A percentile compares a stretch with the other conserved stretches of the same genome.
phyloP scores from a whole-genome alignment of 2,113 vertebrate genomes.

The Lophura nycthemera region DNA sequence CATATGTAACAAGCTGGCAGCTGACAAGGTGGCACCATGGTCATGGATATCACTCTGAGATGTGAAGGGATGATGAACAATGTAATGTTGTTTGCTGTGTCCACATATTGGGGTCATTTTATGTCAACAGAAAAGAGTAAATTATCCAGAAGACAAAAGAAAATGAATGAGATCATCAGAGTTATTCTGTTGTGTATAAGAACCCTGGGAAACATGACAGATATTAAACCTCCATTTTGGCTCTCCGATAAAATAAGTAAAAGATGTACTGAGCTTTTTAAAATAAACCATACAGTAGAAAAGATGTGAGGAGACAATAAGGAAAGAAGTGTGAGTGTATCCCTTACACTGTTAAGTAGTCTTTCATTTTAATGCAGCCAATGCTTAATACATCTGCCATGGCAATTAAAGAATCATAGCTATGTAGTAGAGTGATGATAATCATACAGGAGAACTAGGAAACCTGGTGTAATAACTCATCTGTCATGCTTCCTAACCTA shows the following conservation, averaged over 20 bases:
- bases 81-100: background rate
- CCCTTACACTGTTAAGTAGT: background rate
- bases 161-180: background rate
- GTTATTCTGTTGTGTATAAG: background rate
- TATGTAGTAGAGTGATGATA: background rate
- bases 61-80: background rate
- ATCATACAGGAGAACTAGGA: background rate
- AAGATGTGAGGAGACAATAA: accelerated
- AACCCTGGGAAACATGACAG: background rate
- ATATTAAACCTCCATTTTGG: background rate
- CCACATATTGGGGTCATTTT: background rate
- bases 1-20: background rate
- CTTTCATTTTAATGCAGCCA: background rate
- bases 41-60: background rate
- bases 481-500: background rate
- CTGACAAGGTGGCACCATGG: background rate
- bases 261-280: background rate
- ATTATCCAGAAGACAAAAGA: background rate
- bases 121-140: background rate
- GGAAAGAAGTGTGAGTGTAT: background rate
- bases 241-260: background rate
- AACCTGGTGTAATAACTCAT: background rate
- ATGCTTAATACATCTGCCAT: background rate
- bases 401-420: background rate
- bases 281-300: background rate